phyloP scores from a whole-genome alignment of 2,113 vertebrate genomes.

The Ploceus nigricollis region DNA sequence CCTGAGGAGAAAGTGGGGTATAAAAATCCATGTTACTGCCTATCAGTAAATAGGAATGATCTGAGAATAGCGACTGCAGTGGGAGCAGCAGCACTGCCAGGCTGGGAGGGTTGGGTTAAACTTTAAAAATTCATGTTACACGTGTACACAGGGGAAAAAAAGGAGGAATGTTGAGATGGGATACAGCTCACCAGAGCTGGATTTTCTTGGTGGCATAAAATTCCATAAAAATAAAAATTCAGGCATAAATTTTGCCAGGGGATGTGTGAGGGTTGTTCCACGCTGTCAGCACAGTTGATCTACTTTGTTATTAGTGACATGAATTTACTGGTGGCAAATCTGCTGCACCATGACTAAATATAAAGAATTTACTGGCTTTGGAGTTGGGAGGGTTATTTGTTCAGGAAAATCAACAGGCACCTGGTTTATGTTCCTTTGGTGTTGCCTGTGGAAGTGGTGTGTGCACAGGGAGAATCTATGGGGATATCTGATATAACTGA shows the following conservation, averaged over 20 bases:
- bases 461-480: neutral
- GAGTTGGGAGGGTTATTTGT: neutral
- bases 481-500: neutral
- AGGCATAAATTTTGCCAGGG: neutral
- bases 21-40: neutral
- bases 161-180: neutral
- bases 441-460: neutral
- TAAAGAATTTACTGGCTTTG: rapidly evolving
- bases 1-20: neutral
- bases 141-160: neutral
- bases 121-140: neutral
- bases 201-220: neutral
- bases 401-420: neutral
- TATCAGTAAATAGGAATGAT: neutral
- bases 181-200: neutral
- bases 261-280: neutral
- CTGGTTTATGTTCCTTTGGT: neutral
- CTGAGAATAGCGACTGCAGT: neutral
- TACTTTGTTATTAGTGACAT: rapidly evolving
- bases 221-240: neutral
- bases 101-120: neutral
- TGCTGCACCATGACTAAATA: neutral
- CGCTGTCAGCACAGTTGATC: neutral
- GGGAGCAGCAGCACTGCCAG: neutral
- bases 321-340: neutral